Conservation (phyloP, 53 echinoderm and acorn worm species). For the Pentamera pediparva region DNA sequence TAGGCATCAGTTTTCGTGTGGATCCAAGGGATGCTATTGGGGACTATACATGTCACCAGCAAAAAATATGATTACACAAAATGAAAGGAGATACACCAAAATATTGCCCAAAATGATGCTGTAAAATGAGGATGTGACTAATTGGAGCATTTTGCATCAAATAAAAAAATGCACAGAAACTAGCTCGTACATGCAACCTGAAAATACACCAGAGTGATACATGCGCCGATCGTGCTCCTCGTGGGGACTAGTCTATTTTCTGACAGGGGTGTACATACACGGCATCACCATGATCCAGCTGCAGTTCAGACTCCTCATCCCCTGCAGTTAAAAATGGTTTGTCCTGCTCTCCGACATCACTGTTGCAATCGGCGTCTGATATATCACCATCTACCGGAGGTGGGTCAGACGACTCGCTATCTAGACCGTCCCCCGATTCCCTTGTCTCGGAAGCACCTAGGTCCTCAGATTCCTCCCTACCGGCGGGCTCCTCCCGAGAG, state of each 20-base stretch:
- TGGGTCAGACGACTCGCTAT: slow-evolving; percentile 43
- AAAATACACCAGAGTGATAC: slow-evolving; percentile 19
- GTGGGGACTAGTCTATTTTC: background rate
- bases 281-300: background rate
- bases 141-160: background rate
- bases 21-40: too few relatives aligned
- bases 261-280: slow-evolving; percentile 53
- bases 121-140: background rate
- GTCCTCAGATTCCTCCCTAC: slow-evolving; percentile 15
- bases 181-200: background rate
- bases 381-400: slow-evolving; percentile 60
- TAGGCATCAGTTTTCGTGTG: too few relatives aligned
- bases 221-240: background rate
- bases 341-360: slow-evolving; percentile 30
- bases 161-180: background rate
- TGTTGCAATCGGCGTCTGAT: slow-evolving; percentile 35
- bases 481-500: background rate
- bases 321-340: slow-evolving; percentile 48
- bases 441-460: slow-evolving; percentile 21
- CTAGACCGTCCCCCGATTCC: slow-evolving; percentile 32
- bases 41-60: too few relatives aligned
- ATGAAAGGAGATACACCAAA: too few relatives aligned
- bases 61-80: too few relatives aligned
- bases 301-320: background rate
- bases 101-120: too few relatives aligned